Evolutionary conservation across 2,797 vertebrate species (phyloP).

Genomic region (Phoeniculus purpureus): DNA sequence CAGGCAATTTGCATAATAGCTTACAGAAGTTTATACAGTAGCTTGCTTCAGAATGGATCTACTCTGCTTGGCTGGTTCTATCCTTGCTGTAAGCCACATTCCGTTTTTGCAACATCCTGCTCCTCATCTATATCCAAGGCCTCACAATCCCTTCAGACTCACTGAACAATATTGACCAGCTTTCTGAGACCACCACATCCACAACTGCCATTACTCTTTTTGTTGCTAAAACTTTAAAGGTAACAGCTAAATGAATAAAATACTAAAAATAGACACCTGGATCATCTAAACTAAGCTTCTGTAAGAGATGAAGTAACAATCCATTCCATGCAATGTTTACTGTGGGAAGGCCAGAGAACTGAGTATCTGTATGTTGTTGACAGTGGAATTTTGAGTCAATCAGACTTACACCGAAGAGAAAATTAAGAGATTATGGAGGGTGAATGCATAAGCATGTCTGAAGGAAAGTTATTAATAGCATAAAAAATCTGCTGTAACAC

Average conservation of each 20-base stretch:
- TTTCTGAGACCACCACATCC: too few relatives aligned
- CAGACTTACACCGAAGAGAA: neutral
- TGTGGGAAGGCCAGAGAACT: neutral
- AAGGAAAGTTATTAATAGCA: constrained; percentile 64
- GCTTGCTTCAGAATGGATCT: too few relatives aligned
- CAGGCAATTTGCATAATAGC: too few relatives aligned
- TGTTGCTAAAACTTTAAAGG: neutral
- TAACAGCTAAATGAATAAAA: neutral
- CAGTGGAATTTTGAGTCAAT: neutral
- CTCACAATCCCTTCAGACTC: too few relatives aligned
- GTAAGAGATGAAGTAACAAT: neutral
- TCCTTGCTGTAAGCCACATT: too few relatives aligned
- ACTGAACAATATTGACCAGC: too few relatives aligned
- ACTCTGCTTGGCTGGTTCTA: too few relatives aligned
- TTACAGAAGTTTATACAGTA: too few relatives aligned
- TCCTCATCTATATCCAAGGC: too few relatives aligned
- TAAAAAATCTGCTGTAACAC: constrained; percentile 66
- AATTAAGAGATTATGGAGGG: constrained; percentile 10
- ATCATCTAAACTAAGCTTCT: neutral
- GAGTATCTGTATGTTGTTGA: neutral
- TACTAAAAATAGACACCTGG: neutral
- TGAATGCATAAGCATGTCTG: constrained; percentile 47
- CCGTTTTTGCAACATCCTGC: too few relatives aligned
- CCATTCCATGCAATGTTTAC: neutral
- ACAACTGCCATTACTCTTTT: neutral